These are phyloP conservation scores for Sebastes schlegelii DNA, from an alignment of 2,113 vertebrate species.

Conservation along the genomic window DNA sequence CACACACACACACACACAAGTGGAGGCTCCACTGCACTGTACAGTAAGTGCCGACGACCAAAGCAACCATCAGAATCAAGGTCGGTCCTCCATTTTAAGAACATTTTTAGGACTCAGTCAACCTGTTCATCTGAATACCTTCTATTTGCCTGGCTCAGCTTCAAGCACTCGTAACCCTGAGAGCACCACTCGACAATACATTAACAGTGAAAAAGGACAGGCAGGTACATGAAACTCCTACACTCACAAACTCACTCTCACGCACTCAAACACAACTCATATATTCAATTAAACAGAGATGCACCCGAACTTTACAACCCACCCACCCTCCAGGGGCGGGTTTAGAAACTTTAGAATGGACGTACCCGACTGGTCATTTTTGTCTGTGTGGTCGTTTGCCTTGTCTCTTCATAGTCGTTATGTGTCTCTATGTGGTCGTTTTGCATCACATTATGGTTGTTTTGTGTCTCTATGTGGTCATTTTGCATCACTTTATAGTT, in stretches of 20 bases:
- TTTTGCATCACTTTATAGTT: too few relatives aligned
- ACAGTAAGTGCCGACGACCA: background rate
- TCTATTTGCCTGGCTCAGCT: background rate
- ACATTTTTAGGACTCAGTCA: background rate
- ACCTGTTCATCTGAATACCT: background rate
- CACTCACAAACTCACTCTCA: background rate
- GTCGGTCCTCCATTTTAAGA: background rate
- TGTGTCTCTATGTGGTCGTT: background rate
- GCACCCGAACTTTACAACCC: background rate
- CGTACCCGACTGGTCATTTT: background rate
- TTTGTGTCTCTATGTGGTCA: background rate
- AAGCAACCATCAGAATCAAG: background rate
- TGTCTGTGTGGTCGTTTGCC: background rate
- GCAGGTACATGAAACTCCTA: background rate
- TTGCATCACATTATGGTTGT: background rate
- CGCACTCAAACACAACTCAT: background rate
- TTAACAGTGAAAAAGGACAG: slow-evolving; percentile 4
- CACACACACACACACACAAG: background rate
- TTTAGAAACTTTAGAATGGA: background rate
- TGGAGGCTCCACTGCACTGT: background rate
- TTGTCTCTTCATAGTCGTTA: background rate
- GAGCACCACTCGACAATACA: background rate
- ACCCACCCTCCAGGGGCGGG: background rate
- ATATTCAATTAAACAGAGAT: background rate
- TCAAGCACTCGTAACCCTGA: background rate